Evolutionary conservation across 2,113 vertebrate species (phyloP).

Genomic region (Caretta caretta): DNA sequence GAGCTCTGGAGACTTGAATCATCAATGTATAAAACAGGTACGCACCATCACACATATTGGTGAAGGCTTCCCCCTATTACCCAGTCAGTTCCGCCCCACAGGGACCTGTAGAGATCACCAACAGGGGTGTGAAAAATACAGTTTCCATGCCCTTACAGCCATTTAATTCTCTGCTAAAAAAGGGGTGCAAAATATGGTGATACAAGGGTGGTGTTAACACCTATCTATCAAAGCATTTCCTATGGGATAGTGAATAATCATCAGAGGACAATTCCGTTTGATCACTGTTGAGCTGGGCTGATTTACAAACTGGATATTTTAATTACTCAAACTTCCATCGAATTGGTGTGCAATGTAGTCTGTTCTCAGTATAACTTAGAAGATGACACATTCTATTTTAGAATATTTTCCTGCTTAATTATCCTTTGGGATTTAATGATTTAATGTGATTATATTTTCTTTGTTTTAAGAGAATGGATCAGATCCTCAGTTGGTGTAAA

Average conservation of each 20-base stretch:
- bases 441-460: not conserved
- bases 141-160: accelerated
- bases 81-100: not conserved
- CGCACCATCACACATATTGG: not conserved
- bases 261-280: not conserved
- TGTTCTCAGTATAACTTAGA: not conserved
- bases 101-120: not conserved
- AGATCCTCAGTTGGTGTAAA: not conserved
- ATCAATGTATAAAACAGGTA: not conserved
- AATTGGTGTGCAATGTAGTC: not conserved
- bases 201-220: not conserved
- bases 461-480: not conserved
- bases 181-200: not conserved
- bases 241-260: not conserved
- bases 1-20: not conserved
- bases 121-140: not conserved
- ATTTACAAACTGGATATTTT: not conserved
- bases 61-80: not conserved
- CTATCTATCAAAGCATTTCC: not conserved
- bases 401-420: not conserved
- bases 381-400: not conserved
- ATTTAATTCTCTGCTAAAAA: accelerated
- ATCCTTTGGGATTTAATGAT: not conserved
- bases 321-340: not conserved
- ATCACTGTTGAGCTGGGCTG: not conserved